Conservation (phyloP, 2,888 invertebrate genomes). For the Troides oblongomaculatus region DNA sequence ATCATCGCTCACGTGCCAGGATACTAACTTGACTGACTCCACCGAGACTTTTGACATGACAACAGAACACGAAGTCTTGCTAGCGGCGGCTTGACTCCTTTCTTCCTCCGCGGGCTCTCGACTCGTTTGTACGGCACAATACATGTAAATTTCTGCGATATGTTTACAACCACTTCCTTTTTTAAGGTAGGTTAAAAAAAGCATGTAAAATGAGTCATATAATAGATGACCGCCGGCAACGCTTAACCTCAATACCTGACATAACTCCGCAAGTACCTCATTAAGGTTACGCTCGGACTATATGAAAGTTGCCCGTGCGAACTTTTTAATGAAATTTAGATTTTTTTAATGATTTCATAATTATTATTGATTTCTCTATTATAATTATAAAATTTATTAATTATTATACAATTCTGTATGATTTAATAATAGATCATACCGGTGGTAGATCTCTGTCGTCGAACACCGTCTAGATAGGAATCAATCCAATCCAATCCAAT, state of each 20-base stretch:
- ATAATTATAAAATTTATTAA: background rate
- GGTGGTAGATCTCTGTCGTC: no score
- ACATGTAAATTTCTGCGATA: background rate
- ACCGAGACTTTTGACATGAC: no score
- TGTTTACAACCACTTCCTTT: background rate
- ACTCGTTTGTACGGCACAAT: no score
- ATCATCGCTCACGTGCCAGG: no score
- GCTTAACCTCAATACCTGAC: constrained; percentile 13
- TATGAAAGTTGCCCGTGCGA: constrained; percentile 5
- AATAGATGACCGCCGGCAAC: constrained; percentile 9
- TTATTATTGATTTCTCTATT: background rate
- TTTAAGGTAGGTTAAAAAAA: background rate
- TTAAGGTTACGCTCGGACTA: constrained; percentile 4
- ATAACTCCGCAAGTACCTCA: constrained; percentile 7
- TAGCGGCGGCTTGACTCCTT: no score
- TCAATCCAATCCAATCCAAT: no score
- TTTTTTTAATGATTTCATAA: background rate
- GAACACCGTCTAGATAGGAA: no score
- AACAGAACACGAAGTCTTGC: no score
- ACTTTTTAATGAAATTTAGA: background rate
- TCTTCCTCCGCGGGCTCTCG: no score
- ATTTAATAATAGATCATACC: background rate
- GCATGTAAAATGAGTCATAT: background rate
- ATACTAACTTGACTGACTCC: no score
- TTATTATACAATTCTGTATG: background rate